A percentile compares a stretch with the other conserved stretches of the same genome.
phyloP scores from a whole-genome alignment of 2,888 invertebrate species.

The Athripsodes cinereus region DNA sequence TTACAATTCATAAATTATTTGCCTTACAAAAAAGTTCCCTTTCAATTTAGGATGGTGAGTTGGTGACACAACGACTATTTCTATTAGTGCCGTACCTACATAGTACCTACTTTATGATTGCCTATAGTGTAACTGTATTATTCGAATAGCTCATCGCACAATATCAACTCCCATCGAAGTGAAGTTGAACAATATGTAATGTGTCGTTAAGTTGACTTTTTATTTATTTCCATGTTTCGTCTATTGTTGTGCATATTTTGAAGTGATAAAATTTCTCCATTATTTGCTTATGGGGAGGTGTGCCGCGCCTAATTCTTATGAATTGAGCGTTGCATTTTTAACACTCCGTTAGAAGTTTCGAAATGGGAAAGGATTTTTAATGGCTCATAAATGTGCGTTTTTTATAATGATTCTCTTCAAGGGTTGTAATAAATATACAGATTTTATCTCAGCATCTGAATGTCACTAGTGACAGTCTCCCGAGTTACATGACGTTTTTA shows the following conservation, averaged over 20 bases:
- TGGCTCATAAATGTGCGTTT: not conserved
- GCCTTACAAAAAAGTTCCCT: not conserved
- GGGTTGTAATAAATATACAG: constrained; percentile 2
- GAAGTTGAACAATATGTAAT: not conserved
- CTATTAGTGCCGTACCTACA: not conserved
- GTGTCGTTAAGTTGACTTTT: not conserved
- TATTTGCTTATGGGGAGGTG: constrained; percentile 3
- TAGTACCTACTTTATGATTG: not conserved
- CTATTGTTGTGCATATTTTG: not conserved
- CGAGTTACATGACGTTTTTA: not conserved
- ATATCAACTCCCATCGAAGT: not conserved
- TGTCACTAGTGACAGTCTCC: not conserved
- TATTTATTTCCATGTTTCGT: not conserved
- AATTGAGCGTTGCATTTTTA: constrained; percentile 1
- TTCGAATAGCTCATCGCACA: not conserved
- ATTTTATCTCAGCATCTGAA: not conserved
- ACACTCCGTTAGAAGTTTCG: not conserved
- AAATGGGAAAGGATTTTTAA: not conserved
- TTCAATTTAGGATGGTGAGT: not conserved
- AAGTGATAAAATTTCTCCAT: constrained; percentile 3
- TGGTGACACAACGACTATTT: not conserved
- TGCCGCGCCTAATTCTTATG: not conserved
- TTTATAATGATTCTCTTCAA: not conserved
- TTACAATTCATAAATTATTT: not conserved
- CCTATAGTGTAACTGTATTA: not conserved